Percentiles rank a stretch among this genome's conserved stretches.
These are phyloP conservation scores for Caenorhabditis sulstoni DNA, from an alignment of 2,888 invertebrate genomes.

Conservation along the genomic window DNA sequence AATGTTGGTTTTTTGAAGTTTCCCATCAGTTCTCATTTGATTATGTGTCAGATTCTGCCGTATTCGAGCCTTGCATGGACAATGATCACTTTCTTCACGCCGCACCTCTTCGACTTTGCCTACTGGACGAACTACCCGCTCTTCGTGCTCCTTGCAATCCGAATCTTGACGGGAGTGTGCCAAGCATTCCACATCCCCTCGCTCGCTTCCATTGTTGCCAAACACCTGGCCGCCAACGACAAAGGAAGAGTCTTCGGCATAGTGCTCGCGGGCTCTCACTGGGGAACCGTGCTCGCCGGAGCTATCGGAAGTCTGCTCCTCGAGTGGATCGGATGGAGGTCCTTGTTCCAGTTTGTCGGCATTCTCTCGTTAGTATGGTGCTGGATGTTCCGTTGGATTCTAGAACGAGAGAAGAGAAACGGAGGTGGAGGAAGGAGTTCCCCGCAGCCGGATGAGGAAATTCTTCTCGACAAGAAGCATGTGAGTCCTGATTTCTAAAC, in stretches of 20 bases:
- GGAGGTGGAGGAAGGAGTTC: slow-evolving; percentile 35
- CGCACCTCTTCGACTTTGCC: slow-evolving; percentile 82
- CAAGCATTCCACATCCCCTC: slow-evolving; percentile 87
- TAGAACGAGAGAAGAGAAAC: slow-evolving; percentile 30
- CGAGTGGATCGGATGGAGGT: slow-evolving; percentile 85
- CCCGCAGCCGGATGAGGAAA: slow-evolving; percentile 58
- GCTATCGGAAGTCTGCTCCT: slow-evolving; percentile 86
- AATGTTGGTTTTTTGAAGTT: slow-evolving; percentile 47
- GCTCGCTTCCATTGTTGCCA: slow-evolving; percentile 86
- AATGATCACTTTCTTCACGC: slow-evolving; percentile 77
- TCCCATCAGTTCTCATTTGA: too few relatives aligned
- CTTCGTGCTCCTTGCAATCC: slow-evolving; percentile 84
- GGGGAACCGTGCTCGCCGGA: slow-evolving; percentile 85
- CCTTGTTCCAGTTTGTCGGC: slow-evolving; percentile 85
- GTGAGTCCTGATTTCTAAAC: slow-evolving; percentile 7
- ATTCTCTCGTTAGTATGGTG: slow-evolving; percentile 64
- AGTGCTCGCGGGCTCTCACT: slow-evolving; percentile 83
- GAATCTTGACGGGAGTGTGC: slow-evolving; percentile 85
- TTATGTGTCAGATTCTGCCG: slow-evolving; percentile 82
- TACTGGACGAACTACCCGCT: slow-evolving; percentile 82
- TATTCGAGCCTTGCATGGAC: slow-evolving; percentile 84
- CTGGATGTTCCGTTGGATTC: slow-evolving; percentile 60
- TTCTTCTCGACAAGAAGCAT: slow-evolving; percentile 53
- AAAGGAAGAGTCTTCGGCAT: slow-evolving; percentile 86
- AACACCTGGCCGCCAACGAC: slow-evolving; percentile 85